Evolutionary conservation across 2,797 vertebrate species (phyloP).

Genomic region (Halcyon chelicuti): DNA sequence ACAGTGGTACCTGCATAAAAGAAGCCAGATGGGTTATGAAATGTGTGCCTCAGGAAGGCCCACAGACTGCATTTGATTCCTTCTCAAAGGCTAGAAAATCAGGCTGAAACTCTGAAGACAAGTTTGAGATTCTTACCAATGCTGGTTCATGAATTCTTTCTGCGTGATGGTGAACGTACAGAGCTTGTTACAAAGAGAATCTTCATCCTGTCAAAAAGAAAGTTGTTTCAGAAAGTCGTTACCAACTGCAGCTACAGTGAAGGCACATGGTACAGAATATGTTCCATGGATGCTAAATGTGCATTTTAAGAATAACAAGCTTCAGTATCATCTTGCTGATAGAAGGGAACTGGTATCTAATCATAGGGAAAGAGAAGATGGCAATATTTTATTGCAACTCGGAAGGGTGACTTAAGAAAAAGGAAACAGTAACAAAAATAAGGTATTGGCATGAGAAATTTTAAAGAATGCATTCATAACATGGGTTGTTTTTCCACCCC

Average conservation of each 20-base stretch:
- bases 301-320: background rate
- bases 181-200: slow-evolving; percentile 98
- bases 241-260: background rate
- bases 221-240: background rate
- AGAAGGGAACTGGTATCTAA: background rate
- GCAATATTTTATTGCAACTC: accelerated
- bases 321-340: background rate
- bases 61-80: background rate
- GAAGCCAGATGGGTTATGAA: background rate
- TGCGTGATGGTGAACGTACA: slow-evolving; percentile 99
- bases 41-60: background rate
- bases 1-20: slow-evolving; percentile 93
- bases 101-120: background rate
- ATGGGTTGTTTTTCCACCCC: background rate
- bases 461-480: background rate
- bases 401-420: background rate
- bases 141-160: slow-evolving; percentile 99
- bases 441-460: background rate
- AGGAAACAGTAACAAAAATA: background rate
- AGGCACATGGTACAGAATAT: background rate
- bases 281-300: accelerated
- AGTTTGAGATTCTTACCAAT: slow-evolving; percentile 87
- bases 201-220: slow-evolving; percentile 89
- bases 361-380: accelerated
- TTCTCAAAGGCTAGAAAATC: background rate